Percentiles rank a stretch among this genome's conserved stretches.
These are phyloP conservation scores for Phylloscopus trochiloides DNA, from an alignment of 2,113 vertebrate species.

Conservation along the genomic window DNA sequence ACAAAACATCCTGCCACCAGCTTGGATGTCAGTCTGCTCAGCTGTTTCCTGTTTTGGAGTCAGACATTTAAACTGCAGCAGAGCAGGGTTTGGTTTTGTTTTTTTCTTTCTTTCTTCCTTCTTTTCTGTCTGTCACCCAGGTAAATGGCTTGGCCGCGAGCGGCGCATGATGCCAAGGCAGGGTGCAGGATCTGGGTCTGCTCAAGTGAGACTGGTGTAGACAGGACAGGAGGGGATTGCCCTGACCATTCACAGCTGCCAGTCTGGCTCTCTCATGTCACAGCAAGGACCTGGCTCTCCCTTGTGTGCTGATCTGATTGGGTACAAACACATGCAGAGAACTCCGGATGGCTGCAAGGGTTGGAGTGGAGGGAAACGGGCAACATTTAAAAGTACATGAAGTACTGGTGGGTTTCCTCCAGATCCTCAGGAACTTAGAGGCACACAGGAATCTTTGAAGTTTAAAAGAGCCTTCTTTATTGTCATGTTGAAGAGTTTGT, in stretches of 20 bases:
- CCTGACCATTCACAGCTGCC: neutral
- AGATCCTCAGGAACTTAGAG: neutral
- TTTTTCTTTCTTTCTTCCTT: neutral
- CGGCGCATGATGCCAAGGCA: neutral
- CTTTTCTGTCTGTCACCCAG: neutral
- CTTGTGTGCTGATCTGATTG: neutral
- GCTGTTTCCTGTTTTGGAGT: constrained; percentile 61
- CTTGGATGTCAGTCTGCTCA: constrained; percentile 62
- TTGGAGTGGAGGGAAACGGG: accelerated
- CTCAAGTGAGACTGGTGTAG: neutral
- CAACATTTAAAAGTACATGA: neutral
- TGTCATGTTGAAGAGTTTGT: neutral
- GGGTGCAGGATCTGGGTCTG: neutral
- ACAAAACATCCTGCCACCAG: constrained; percentile 47
- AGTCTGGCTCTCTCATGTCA: neutral
- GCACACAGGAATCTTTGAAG: neutral
- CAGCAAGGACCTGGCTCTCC: neutral
- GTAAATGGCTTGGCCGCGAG: neutral
- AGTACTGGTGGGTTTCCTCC: neutral
- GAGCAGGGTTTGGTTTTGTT: neutral
- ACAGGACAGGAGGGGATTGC: neutral
- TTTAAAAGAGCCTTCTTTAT: neutral
- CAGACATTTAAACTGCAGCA: neutral
- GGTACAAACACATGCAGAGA: neutral
- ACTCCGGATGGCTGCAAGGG: neutral